A percentile compares a stretch with the other conserved stretches of the same genome.
Conservation (phyloP, 2,888 invertebrate genomes). For the Pristionchus mayeri region DNA sequence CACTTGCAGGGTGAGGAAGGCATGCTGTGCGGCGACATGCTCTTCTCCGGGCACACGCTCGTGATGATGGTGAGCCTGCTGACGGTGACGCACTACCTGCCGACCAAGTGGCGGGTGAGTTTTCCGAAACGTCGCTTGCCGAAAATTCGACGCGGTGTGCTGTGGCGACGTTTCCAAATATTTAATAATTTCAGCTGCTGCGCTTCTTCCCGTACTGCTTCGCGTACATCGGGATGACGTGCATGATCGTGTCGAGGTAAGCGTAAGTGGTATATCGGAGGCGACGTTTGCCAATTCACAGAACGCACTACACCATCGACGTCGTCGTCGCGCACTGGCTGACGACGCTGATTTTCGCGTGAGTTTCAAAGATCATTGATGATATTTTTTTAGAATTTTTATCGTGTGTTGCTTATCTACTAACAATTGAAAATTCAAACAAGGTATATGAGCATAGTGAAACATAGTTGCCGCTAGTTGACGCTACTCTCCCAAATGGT, state of each 20-base stretch:
- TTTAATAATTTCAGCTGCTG: background rate
- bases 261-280: background rate
- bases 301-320: slow-evolving; percentile 70
- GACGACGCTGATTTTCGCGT: slow-evolving; percentile 66
- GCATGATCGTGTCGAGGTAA: slow-evolving; percentile 64
- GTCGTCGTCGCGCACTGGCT: slow-evolving; percentile 70
- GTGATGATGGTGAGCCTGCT: slow-evolving; percentile 66
- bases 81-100: slow-evolving; percentile 65
- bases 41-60: slow-evolving; percentile 70
- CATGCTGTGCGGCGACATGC: slow-evolving; percentile 69
- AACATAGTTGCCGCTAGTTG: no score
- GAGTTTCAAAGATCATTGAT: background rate
- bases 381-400: no score
- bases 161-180: background rate
- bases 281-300: slow-evolving; percentile 7
- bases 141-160: background rate
- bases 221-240: slow-evolving; percentile 58
- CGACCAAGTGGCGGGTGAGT: slow-evolving; percentile 49
- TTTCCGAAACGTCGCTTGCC: background rate
- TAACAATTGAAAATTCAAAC: no score
- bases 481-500: no score
- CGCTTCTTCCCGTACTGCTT: slow-evolving; percentile 35
- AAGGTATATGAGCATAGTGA: no score
- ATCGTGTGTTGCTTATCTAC: no score
- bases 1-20: slow-evolving; percentile 41